These are phyloP conservation scores for Enteromius radiatus DNA, from an alignment of 2,797 vertebrate genomes.

Conservation along the genomic window DNA sequence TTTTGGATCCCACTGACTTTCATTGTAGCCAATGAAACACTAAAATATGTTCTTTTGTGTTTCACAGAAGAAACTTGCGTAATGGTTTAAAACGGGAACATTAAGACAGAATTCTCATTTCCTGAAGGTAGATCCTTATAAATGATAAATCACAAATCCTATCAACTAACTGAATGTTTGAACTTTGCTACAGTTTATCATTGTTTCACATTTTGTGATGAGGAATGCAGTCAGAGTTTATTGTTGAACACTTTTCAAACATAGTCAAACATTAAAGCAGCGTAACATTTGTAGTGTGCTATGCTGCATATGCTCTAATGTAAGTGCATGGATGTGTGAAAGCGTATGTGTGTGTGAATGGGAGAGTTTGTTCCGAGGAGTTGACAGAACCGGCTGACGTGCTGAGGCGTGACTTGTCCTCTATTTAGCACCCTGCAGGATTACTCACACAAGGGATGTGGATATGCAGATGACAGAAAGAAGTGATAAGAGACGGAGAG, in stretches of 20 bases:
- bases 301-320: constrained; percentile 17
- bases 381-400: constrained; percentile 53
- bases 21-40: background rate
- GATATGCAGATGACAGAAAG: constrained; percentile 61
- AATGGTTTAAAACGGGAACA: background rate
- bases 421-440: constrained; percentile 65
- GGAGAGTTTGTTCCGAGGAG: constrained; percentile 40
- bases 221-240: background rate
- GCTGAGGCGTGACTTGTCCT: constrained; percentile 61
- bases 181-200: background rate
- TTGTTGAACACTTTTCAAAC: constrained; percentile 18
- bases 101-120: background rate
- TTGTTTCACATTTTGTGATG: background rate
- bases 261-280: constrained; percentile 5
- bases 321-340: constrained; percentile 36
- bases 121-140: background rate
- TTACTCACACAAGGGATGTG: constrained; percentile 63
- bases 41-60: background rate
- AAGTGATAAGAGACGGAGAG: constrained; percentile 61
- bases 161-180: background rate
- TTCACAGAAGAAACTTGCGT: background rate
- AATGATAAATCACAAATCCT: background rate
- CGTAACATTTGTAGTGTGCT: constrained; percentile 33
- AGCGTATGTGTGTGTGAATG: constrained; percentile 12
- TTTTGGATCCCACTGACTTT: background rate